Percentiles rank a stretch among this genome's conserved stretches.
These are phyloP conservation scores for Pangasius sanitwongsei DNA, from an alignment of 2,797 vertebrate genomes.

Conservation along the genomic window DNA sequence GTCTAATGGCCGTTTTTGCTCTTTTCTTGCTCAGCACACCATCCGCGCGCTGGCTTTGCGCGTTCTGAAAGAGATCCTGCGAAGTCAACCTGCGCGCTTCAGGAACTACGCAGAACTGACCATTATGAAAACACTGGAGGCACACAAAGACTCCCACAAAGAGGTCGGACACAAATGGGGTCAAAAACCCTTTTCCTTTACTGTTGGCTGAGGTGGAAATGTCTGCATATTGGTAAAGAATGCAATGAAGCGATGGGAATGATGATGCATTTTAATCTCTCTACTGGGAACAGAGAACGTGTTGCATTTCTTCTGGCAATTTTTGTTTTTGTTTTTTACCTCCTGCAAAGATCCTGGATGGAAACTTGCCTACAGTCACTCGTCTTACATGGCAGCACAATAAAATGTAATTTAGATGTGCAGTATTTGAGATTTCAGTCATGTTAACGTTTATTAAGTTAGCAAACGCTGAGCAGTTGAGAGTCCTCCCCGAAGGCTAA, in stretches of 20 bases:
- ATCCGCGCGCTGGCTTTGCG: conserved; percentile 88
- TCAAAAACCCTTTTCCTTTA: too few species aligned
- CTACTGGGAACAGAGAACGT: background rate
- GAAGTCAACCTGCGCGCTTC: conserved; percentile 90
- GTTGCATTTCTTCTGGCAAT: background rate
- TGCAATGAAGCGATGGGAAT: background rate
- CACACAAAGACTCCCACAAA: conserved; percentile 94
- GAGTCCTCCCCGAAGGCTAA: background rate
- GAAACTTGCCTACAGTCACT: background rate
- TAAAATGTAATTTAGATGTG: background rate
- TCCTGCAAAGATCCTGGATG: background rate
- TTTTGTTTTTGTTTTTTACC: background rate
- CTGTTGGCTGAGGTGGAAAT: background rate
- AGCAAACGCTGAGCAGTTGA: background rate
- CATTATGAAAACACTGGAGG: conserved; percentile 97
- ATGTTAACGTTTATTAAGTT: background rate
- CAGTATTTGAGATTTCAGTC: background rate
- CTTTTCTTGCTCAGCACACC: conserved; percentile 76
- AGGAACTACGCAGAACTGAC: conserved; percentile 95
- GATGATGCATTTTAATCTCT: background rate
- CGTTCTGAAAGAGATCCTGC: conserved; percentile 90
- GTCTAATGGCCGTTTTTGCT: background rate
- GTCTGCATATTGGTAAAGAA: background rate
- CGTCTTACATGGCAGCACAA: background rate
- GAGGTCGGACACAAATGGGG: conserved; percentile 77